Evolutionary conservation across 1,140 invertebrate genomes (phyloP).

Genomic region (Ectropis grisescens): DNA sequence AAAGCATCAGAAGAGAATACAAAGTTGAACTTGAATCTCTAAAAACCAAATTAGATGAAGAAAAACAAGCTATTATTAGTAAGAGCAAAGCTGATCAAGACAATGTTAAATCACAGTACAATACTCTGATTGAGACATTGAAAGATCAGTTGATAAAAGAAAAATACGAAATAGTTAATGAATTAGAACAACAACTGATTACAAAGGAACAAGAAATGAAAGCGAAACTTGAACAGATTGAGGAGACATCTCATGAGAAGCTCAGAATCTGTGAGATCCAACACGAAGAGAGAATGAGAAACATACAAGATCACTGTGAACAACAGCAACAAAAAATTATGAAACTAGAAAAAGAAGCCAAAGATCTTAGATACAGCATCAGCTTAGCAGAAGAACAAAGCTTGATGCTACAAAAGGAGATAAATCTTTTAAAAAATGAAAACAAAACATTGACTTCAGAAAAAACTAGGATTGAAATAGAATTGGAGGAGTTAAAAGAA

Average conservation of each 20-base stretch:
- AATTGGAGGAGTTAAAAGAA: slow-evolving; percentile 41
- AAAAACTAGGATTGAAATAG: slow-evolving; percentile 20
- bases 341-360: slow-evolving; percentile 38
- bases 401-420: slow-evolving; percentile 27
- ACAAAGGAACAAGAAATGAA: slow-evolving; percentile 51
- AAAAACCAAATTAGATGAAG: slow-evolving; percentile 57
- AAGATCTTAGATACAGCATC: slow-evolving; percentile 40
- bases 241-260: slow-evolving; percentile 57
- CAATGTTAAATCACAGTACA: slow-evolving; percentile 39
- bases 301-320: slow-evolving; percentile 44
- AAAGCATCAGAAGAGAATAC: slow-evolving; percentile 61
- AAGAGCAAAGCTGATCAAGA: slow-evolving; percentile 53
- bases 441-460: slow-evolving; percentile 29
- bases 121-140: slow-evolving; percentile 32
- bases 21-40: slow-evolving; percentile 57
- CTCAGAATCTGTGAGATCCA: slow-evolving; percentile 61
- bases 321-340: slow-evolving; percentile 40
- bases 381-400: slow-evolving; percentile 35
- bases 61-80: slow-evolving; percentile 42
- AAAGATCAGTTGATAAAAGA: slow-evolving; percentile 38
- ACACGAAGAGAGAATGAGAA: slow-evolving; percentile 52
- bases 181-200: slow-evolving; percentile 35
- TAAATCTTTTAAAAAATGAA: slow-evolving; percentile 32
- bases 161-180: slow-evolving; percentile 40
- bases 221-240: slow-evolving; percentile 57